Base-by-base conservation (phyloP, 23 tunicate genomes). In the Pegea sp. region DNA sequence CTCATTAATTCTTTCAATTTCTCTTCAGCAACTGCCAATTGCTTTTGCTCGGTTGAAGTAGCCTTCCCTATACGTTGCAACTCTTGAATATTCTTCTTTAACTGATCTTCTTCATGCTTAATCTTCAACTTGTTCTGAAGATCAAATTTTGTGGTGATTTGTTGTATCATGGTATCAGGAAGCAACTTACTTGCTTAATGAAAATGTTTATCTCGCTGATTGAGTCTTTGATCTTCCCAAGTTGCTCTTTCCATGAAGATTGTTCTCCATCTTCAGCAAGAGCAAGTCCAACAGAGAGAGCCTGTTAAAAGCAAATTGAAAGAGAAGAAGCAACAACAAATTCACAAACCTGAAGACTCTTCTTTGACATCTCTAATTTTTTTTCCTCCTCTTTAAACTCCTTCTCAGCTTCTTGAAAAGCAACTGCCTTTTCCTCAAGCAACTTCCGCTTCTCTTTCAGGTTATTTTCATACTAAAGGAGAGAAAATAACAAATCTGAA, bases 171-270 rank as follows among this genome's bases (percentile, higher is more conserved):
- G 16, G 16, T 38, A 38, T 16, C 16, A 38, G 16, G 16, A 38
- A 38, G 13, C 46, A 38, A 38, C 25, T 22, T 26, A 59, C 95
- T 67, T 73, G 69, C 50, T 84, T 84, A 0, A 63, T 61, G 24
- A 63, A 76, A 56, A 67, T 84, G 42, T 84, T 66, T 18, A 84
- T 59, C 22, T 84, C 70, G 57, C 84, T 73, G 58, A 84, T 84
- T 1, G 62, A 58, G 24, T 70, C 70, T 57, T 84, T 84, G 0
- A 49, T 66, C 44, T 84, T 66, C 34, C 73, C 33, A 27, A 84
- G 61, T 33, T 84, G 95, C 28, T 68, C 70, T 20, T 74, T 70
- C 95, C 95, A 84, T 19, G 95, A 67, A 28, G 95, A 68, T 30
- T 84, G 84, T 34, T 73, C 71, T 1, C 84, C 95, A 48, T 62